phyloP scores from a whole-genome alignment of 1,140 invertebrate species.

The Dendroctonus valens region DNA sequence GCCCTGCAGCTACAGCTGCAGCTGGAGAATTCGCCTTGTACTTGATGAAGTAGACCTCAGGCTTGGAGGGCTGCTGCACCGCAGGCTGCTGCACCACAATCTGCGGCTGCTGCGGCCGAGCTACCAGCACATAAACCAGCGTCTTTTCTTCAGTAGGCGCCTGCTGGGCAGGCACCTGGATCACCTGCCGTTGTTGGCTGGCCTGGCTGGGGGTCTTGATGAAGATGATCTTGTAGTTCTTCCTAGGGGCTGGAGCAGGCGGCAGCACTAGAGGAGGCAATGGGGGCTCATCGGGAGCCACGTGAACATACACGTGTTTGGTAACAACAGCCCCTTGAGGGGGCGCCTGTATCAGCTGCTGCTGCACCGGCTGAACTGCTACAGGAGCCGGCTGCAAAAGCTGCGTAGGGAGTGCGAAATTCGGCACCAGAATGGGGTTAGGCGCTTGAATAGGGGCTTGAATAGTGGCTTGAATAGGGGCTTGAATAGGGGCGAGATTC shows the following conservation, averaged over 20 bases:
- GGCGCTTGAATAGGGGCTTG: too few species aligned
- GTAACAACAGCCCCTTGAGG: constrained; percentile 8
- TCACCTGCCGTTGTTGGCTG: neutral
- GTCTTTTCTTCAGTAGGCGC: constrained; percentile 71
- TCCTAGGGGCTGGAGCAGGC: constrained; percentile 14
- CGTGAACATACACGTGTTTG: constrained; percentile 30
- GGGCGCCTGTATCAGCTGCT: neutral
- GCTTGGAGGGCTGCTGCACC: constrained; percentile 78
- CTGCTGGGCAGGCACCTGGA: constrained; percentile 6
- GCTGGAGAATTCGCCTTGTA: constrained; percentile 63
- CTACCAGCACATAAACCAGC: constrained; percentile 81
- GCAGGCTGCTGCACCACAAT: constrained; percentile 63
- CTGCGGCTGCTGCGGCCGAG: constrained; percentile 79
- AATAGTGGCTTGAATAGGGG: too few species aligned
- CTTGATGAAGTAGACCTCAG: constrained; percentile 84
- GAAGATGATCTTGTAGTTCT: constrained; percentile 36
- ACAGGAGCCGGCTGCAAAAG: too few species aligned
- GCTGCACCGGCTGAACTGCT: neutral
- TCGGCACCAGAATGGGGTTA: neutral
- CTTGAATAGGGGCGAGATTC: too few species aligned
- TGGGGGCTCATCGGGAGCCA: constrained; percentile 26
- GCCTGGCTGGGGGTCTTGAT: constrained; percentile 31
- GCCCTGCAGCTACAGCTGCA: neutral
- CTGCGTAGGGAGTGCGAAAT: neutral
- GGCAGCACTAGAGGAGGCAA: constrained; percentile 11